Conservation (phyloP, 2,797 vertebrate species). For the Amblyraja radiata region DNA sequence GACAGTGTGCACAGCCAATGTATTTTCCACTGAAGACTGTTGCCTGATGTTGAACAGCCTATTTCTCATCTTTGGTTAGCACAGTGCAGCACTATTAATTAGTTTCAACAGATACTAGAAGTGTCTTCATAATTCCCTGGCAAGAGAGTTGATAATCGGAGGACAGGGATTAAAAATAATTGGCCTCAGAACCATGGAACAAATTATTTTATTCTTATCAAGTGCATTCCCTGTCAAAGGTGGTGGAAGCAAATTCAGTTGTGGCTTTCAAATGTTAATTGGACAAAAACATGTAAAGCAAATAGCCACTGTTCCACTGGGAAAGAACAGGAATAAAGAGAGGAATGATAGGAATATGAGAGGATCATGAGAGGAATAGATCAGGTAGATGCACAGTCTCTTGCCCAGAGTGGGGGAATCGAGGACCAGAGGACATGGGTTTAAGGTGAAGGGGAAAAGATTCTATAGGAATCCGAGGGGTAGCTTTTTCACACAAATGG, state of each 20-base stretch:
- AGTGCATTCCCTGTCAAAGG: not conserved
- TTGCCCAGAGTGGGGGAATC: too few relatives aligned
- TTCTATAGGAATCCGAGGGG: too few relatives aligned
- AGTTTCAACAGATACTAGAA: not conserved
- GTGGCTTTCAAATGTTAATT: not conserved
- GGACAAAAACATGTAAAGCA: not conserved
- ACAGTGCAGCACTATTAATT: too few relatives aligned
- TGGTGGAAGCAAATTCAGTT: not conserved
- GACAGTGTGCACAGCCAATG: not conserved
- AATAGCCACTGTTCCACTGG: not conserved
- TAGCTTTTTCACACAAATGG: too few relatives aligned
- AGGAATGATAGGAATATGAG: too few relatives aligned
- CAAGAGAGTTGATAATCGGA: not conserved
- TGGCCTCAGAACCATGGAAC: not conserved
- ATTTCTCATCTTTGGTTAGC: too few relatives aligned
- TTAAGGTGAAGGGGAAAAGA: too few relatives aligned
- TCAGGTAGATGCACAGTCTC: too few relatives aligned
- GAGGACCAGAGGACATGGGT: too few relatives aligned
- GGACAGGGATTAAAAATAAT: not conserved
- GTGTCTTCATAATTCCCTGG: not conserved
- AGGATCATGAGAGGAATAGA: too few relatives aligned
- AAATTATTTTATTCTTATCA: not conserved
- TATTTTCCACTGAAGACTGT: not conserved
- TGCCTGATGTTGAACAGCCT: too few relatives aligned
- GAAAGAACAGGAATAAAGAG: not conserved